phyloP scores from a whole-genome alignment of 2,797 vertebrate species.

The Protosalanx chinensis region DNA sequence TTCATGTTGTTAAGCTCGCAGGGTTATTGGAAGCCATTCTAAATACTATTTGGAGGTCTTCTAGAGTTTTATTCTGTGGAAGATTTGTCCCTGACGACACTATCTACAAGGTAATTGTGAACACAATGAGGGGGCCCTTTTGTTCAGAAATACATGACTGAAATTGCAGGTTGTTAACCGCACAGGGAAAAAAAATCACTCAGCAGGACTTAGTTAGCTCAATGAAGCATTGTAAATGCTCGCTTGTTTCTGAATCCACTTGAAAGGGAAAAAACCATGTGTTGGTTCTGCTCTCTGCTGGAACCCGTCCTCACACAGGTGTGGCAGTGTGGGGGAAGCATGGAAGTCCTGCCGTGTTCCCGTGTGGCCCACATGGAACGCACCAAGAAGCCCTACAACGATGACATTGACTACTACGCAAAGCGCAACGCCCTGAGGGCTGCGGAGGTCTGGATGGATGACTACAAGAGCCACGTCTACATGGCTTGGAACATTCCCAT shows the following conservation, averaged over 20 bases:
- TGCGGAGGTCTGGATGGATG: constrained; percentile 62
- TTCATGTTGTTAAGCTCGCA: not conserved
- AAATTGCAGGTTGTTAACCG: not conserved
- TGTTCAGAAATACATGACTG: not conserved
- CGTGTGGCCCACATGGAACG: constrained; percentile 54
- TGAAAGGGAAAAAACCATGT: not conserved
- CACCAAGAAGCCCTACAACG: constrained; percentile 57
- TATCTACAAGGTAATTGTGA: not conserved
- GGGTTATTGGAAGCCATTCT: not conserved
- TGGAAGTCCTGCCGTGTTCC: constrained; percentile 58
- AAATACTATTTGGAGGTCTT: too few species aligned
- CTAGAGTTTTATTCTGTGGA: not conserved
- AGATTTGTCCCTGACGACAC: not conserved
- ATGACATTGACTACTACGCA: constrained; percentile 10
- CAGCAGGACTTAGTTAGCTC: not conserved
- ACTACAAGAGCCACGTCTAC: constrained; percentile 59
- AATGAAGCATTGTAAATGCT: not conserved
- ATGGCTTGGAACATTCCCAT: constrained; percentile 56
- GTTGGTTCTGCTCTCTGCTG: not conserved
- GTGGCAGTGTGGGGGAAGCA: constrained; percentile 63
- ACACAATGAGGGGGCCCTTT: not conserved
- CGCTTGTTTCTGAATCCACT: not conserved
- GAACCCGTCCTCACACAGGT: not conserved
- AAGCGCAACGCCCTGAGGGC: constrained; percentile 48
- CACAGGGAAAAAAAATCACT: not conserved